A percentile compares a stretch with the other conserved stretches of the same genome.
phyloP scores from a whole-genome alignment of 2,113 vertebrate species.

The Callopanchax toddi region DNA sequence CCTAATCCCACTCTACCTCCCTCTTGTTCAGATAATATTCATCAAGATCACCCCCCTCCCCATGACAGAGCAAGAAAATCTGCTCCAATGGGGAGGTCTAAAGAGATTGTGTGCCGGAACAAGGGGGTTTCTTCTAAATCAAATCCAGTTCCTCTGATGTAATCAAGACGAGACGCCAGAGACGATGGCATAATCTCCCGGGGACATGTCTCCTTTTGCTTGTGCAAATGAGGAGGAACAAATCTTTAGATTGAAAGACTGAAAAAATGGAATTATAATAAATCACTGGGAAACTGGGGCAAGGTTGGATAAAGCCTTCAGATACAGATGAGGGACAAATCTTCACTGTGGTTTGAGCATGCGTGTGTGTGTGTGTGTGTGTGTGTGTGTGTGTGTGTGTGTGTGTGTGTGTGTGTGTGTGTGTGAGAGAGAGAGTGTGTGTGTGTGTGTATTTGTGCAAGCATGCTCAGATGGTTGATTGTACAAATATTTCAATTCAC shows the following conservation, averaged over 20 bases:
- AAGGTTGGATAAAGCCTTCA: conserved; percentile 79
- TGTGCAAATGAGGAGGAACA: conserved; percentile 73
- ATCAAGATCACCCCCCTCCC: conserved; percentile 72
- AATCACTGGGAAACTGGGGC: conserved; percentile 71
- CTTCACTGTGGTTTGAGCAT: conserved; percentile 62
- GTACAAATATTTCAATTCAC: conserved; percentile 60
- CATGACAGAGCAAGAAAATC: conserved; percentile 72
- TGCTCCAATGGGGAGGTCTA: conserved; percentile 59
- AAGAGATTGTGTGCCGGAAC: conserved; percentile 52
- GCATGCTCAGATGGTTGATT: conserved; percentile 47
- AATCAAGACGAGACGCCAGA: conserved; percentile 78
- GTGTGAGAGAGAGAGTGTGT: not conserved
- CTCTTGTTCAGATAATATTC: conserved; percentile 77
- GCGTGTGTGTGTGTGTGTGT: conserved; percentile 37
- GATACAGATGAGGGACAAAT: conserved; percentile 74
- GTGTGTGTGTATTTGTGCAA: conserved; percentile 1
- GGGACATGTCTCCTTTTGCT: conserved; percentile 66
- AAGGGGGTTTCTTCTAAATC: conserved; percentile 75
- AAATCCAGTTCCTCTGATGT: conserved; percentile 78
- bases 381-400: too few species aligned
- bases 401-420: too few species aligned
- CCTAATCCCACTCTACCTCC: conserved; percentile 71
- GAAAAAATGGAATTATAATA: conserved; percentile 81
- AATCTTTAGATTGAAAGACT: conserved; percentile 81
- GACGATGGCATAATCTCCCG: conserved; percentile 73